Percentiles rank a stretch among this genome's conserved stretches.
Evolutionary conservation across 2,113 vertebrate genomes (phyloP).

Genomic region (Crypturellus undulatus): DNA sequence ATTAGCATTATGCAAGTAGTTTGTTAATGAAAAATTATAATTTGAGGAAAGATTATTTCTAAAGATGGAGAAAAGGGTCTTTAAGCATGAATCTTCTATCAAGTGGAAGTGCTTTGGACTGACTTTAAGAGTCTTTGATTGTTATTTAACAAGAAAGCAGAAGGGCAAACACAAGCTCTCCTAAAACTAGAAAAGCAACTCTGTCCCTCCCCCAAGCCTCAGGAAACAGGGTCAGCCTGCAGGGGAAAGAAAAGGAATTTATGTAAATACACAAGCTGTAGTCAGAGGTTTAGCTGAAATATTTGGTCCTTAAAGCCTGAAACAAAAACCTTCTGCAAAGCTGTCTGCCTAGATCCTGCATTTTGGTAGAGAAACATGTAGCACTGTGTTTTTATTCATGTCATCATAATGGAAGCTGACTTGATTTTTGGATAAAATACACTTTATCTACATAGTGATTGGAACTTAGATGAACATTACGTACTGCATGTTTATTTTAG

Average conservation of each 20-base stretch:
- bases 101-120: background rate
- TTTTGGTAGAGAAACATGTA: background rate
- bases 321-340: conserved; percentile 8
- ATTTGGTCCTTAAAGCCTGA: conserved; percentile 39
- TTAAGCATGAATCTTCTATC: background rate
- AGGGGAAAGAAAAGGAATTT: conserved; percentile 32
- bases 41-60: conserved; percentile 21
- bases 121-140: conserved; percentile 11
- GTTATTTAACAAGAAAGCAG: background rate
- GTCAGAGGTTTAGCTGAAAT: conserved; percentile 15
- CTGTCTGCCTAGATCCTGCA: background rate
- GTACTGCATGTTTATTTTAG: conserved; percentile 32
- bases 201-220: background rate
- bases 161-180: background rate
- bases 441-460: conserved; percentile 8
- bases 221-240: conserved; percentile 23
- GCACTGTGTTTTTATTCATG: conserved; percentile 18
- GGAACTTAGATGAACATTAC: background rate
- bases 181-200: background rate
- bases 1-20: background rate
- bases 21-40: conserved; percentile 19
- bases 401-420: conserved; percentile 53
- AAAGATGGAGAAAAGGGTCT: background rate
- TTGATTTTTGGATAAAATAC: conserved; percentile 60
- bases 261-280: conserved; percentile 43